phyloP scores from a whole-genome alignment of 2,888 invertebrate species.

The Neuroscelio doddi region DNA sequence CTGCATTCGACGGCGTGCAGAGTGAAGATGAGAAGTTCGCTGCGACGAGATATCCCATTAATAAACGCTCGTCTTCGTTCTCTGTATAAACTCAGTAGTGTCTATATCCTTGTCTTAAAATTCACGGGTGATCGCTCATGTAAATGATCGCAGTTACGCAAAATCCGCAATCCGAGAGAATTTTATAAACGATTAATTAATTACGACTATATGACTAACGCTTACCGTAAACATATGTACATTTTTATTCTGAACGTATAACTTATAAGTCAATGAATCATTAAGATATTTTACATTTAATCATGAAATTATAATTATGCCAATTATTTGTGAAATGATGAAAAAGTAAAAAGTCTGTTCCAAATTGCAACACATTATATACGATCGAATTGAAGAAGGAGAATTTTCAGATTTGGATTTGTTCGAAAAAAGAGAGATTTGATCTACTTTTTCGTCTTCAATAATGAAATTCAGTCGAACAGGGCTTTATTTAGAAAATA shows the following conservation, averaged over 20 bases:
- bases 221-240: constrained; percentile 10
- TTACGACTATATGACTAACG: constrained; percentile 14
- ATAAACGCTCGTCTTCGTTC: constrained; percentile 39
- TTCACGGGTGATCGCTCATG: constrained; percentile 34
- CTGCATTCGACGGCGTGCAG: constrained; percentile 53
- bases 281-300: constrained; percentile 4
- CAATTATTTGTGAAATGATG: too few relatives aligned
- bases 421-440: constrained; percentile 7
- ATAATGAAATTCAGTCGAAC: constrained; percentile 11
- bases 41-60: constrained; percentile 48
- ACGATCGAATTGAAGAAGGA: too few relatives aligned
- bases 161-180: constrained; percentile 12
- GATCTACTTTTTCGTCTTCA: neutral
- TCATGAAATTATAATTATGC: too few relatives aligned
- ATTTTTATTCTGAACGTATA: constrained; percentile 15
- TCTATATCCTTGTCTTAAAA: constrained; percentile 28
- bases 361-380: too few relatives aligned
- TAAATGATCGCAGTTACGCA: constrained; percentile 21
- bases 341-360: too few relatives aligned
- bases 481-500: neutral
- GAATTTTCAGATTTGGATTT: too few relatives aligned
- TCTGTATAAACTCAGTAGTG: constrained; percentile 2
- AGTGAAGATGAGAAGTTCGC: constrained; percentile 28
- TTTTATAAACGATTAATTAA: constrained; percentile 33
- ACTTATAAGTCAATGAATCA: constrained; percentile 23